Evolutionary conservation across 1,140 invertebrate species (phyloP), one percentile per base, ranked within the genome.

Genomic region (Solenopsis invicta): DNA sequence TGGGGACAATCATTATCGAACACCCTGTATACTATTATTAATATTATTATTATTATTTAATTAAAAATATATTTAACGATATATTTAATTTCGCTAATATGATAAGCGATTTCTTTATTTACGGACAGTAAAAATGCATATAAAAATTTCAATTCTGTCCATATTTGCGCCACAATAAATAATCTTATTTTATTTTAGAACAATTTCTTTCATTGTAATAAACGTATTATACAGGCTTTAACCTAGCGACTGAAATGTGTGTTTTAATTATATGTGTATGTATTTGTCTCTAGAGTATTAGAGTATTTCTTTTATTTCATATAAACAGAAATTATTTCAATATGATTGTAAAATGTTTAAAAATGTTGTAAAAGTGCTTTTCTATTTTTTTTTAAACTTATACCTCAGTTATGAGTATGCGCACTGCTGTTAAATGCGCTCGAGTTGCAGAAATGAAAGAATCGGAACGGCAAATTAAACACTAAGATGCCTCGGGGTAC

Each of bases 51-150:
- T 62, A 37, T 66, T 37, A 66, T 66, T 61, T 66, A n/a, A 66
- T n/a, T 37, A 0, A 37, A 66, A 37, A 66, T 37, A n/a, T 66
- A 66, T 66, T 66, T 6, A 37, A 16, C 13, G 6, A 18, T 5
- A 21, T 52, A 52, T 34, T 72, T 54, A 29, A 72, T 72, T 34
- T 52, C 10, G 1, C 5, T 9, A 18, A 21, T 3, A 34, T 54
- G 29, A 8, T 72, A 72, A 72, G 16, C 18, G 2, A 54, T n/a
- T 72, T 72, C 50, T n/a, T 52, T 72, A 72, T 34, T 72, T 34
- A n/a, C 48, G 34, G 50, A 72, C 34, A 72, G 48, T 54, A 72
- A 72, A 72, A 54, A 54, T n/a, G 4, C 34, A 72, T 13, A 52
- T 13, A 29, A 29, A 29, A 29, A 29, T 24, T n/a, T 6, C 48